Evolutionary conservation across 2,113 vertebrate species (phyloP).

Genomic region (Cyanistes caeruleus): DNA sequence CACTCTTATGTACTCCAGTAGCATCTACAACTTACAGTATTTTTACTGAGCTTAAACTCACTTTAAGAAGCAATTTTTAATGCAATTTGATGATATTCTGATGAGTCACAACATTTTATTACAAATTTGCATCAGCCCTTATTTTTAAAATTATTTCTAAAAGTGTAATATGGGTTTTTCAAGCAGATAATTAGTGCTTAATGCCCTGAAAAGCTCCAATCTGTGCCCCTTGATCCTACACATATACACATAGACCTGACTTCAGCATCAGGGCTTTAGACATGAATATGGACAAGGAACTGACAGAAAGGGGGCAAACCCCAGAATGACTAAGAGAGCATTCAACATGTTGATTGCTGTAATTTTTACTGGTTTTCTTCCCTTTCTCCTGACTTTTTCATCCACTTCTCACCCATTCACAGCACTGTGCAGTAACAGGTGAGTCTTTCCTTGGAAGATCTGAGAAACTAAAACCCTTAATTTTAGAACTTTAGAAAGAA

Average conservation of each 20-base stretch:
- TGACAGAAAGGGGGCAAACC: background rate
- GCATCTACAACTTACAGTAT: background rate
- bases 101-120: background rate
- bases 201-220: background rate
- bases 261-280: background rate
- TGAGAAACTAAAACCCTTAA: background rate
- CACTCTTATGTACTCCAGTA: background rate
- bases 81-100: slow-evolving; percentile 14
- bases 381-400: background rate
- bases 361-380: background rate
- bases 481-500: background rate
- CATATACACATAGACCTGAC: background rate
- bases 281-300: background rate
- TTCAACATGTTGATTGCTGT: background rate
- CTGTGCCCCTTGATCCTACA: background rate
- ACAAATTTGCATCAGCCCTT: background rate
- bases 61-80: background rate
- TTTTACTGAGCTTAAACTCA: background rate
- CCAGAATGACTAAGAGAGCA: background rate
- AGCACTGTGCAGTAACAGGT: background rate
- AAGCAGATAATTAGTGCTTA: background rate
- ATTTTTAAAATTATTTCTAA: slow-evolving; percentile 20
- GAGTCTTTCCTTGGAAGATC: background rate
- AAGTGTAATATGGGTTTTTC: background rate
- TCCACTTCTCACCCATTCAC: background rate